These are phyloP conservation scores for Cephus sareptanus DNA, from an alignment of 2,888 invertebrate species.

Conservation along the genomic window DNA sequence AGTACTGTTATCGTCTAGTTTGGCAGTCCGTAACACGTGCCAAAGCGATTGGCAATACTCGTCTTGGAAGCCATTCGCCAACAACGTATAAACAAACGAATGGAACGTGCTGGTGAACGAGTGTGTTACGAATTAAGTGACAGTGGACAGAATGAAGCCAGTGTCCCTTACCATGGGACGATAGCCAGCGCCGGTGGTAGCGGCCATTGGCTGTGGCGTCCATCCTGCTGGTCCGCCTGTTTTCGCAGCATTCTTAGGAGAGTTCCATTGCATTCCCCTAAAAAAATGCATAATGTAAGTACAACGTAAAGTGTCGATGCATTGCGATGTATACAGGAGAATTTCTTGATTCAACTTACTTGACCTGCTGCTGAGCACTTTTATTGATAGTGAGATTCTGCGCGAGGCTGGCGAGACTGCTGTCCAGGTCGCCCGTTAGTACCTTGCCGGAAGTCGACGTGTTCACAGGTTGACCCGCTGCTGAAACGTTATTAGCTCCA, in stretches of 20 bases:
- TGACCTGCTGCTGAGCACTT: conserved; percentile 74
- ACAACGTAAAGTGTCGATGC: conserved; percentile 3
- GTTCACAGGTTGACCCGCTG: conserved; percentile 59
- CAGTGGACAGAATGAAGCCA: not conserved
- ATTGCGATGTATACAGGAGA: not conserved
- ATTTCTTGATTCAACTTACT: conserved; percentile 73
- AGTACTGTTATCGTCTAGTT: not conserved
- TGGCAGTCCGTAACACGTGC: not conserved
- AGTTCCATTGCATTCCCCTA: conserved; percentile 92
- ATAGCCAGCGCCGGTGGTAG: conserved; percentile 88
- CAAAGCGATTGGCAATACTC: not conserved
- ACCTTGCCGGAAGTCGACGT: conserved; percentile 76
- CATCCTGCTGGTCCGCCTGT: conserved; percentile 77
- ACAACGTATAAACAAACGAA: not conserved
- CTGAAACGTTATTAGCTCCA: conserved; percentile 59
- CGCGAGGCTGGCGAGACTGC: conserved; percentile 91
- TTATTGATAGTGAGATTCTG: conserved; percentile 92
- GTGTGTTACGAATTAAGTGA: not conserved
- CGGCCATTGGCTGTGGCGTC: conserved; percentile 91
- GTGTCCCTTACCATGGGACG: conserved; percentile 81
- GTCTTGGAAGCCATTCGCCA: not conserved
- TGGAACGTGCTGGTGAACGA: not conserved
- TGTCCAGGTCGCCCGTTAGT: conserved; percentile 92
- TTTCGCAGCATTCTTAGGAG: conserved; percentile 88
- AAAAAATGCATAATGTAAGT: conserved; percentile 27